Evolutionary conservation across 37 sponge, comb jelly and placozoan genomes (phyloP).

Genomic region (Chondrosia reniformis): DNA sequence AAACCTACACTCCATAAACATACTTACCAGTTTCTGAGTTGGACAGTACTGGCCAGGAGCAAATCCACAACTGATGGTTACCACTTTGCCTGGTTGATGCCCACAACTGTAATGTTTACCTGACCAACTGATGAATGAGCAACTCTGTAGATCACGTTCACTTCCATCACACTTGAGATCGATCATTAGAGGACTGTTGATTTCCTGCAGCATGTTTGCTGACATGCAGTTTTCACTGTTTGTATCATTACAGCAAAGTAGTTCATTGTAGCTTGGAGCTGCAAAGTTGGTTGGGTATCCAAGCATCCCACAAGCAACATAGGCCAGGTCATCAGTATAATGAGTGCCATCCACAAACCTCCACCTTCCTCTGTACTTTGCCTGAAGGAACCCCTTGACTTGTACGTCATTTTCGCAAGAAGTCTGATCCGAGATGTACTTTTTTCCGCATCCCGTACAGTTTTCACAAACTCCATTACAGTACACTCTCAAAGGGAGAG

Average conservation of each 20-base stretch:
- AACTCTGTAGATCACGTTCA: background rate
- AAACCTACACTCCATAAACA: background rate
- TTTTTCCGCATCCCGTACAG: conserved; percentile 34
- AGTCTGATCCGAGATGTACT: conserved; percentile 9
- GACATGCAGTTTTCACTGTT: background rate
- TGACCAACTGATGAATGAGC: background rate
- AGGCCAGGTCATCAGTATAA: conserved; percentile 32
- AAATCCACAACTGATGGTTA: conserved; percentile 66
- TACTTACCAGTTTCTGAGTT: background rate
- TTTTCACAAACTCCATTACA: conserved; percentile 17
- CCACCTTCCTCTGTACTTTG: conserved; percentile 34
- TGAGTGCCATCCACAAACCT: conserved; percentile 29
- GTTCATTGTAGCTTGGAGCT: conserved; percentile 9
- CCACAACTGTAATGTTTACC: background rate
- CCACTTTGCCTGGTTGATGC: conserved; percentile 9
- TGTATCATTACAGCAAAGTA: conserved; percentile 1
- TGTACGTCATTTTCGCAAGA: conserved; percentile 24
- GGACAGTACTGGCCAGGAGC: conserved; percentile 28
- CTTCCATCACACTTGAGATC: background rate
- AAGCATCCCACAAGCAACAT: conserved; percentile 57
- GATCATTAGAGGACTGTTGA: conserved; percentile 3
- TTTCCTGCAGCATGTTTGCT: background rate
- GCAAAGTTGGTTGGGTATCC: conserved; percentile 56
- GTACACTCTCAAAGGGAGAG: conserved; percentile 32
- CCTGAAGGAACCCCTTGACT: conserved; percentile 56